A percentile compares a stretch with the other conserved stretches of the same genome.
Conservation (phyloP, 2,113 vertebrate genomes). For the Rhadina sibilatrix region DNA sequence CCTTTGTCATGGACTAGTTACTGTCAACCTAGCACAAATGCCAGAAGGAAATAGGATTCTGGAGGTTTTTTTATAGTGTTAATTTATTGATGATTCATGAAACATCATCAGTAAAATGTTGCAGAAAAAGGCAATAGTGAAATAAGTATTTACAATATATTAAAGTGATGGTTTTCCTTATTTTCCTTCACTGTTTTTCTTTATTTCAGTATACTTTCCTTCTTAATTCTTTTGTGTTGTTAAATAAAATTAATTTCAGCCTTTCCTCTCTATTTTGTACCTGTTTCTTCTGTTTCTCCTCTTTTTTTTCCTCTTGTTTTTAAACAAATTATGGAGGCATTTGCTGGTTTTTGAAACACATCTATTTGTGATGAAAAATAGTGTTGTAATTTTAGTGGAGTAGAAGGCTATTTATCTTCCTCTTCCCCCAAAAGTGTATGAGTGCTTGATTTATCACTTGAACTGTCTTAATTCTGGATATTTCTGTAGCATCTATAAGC, state of each 20-base stretch:
- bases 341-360: background rate
- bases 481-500: background rate
- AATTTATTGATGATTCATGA: background rate
- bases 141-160: background rate
- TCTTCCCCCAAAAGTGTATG: background rate
- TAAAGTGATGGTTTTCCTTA: slow-evolving; percentile 11
- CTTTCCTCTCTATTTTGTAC: slow-evolving; percentile 29
- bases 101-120: background rate
- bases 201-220: slow-evolving; percentile 26
- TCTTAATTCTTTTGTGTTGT: slow-evolving; percentile 23
- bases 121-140: background rate
- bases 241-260: slow-evolving; percentile 54
- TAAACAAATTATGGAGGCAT: background rate
- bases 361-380: background rate
- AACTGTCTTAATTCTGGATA: background rate
- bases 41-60: background rate
- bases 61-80: background rate
- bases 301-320: background rate
- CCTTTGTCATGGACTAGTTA: background rate
- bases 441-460: background rate
- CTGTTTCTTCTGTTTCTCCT: slow-evolving; percentile 7
- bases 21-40: background rate
- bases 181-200: slow-evolving; percentile 16
- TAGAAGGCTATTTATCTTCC: background rate
- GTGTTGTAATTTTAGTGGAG: background rate